A percentile compares a stretch with the other conserved stretches of the same genome.
Conservation (phyloP, 2,888 invertebrate genomes). For the Schizotus pectinicornis region DNA sequence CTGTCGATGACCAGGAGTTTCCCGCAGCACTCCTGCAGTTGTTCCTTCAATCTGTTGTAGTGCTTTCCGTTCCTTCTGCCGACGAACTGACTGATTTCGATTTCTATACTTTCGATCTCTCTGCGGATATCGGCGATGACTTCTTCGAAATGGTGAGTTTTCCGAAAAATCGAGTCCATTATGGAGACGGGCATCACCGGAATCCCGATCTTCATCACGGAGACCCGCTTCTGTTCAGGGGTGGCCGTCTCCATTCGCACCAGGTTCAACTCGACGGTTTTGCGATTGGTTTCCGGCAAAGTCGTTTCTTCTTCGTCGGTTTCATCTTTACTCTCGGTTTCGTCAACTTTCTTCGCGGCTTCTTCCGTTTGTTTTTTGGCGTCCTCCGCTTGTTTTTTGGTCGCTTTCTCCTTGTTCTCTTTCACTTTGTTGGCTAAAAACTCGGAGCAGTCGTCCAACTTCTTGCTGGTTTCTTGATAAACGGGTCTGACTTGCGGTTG, state of each 20-base stretch:
- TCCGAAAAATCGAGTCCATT: constrained; percentile 31
- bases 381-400: constrained; percentile 30
- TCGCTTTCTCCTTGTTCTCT: constrained; percentile 34
- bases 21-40: constrained; percentile 26
- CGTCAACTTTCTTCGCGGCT: constrained; percentile 5
- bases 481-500: constrained; percentile 40
- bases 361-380: constrained; percentile 23
- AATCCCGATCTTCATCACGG: constrained; percentile 42
- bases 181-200: constrained; percentile 43
- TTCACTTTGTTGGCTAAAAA: constrained; percentile 34
- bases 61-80: constrained; percentile 37
- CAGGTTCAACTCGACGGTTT: constrained; percentile 39
- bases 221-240: constrained; percentile 35
- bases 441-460: constrained; percentile 33
- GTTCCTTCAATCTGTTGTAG: constrained; percentile 35
- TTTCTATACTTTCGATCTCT: constrained; percentile 34
- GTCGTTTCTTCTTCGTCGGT: constrained; percentile 3
- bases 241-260: constrained; percentile 32
- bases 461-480: constrained; percentile 35
- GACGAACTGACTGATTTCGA: constrained; percentile 34
- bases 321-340: constrained; percentile 8
- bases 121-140: constrained; percentile 34
- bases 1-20: constrained; percentile 30
- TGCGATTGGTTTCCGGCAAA: constrained; percentile 31
- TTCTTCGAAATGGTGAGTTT: constrained; percentile 7